These are phyloP conservation scores for Galeopsomyia nigrocyanea DNA, from an alignment of 2,888 invertebrate genomes.

Conservation along the genomic window DNA sequence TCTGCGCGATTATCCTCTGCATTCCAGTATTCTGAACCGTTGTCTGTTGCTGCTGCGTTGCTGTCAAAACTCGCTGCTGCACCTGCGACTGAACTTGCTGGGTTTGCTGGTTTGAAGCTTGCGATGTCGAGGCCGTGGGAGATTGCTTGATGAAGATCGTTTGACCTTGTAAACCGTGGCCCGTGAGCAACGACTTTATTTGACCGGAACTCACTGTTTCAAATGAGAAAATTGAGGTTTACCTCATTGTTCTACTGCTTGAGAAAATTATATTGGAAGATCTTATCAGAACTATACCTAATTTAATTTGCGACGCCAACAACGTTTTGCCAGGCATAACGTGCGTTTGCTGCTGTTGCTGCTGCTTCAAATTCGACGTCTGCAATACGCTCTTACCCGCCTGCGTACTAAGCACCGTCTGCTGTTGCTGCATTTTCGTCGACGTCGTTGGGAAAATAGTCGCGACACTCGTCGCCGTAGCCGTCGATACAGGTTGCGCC, in stretches of 20 bases:
- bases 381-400: constrained; percentile 61
- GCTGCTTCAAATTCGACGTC: constrained; percentile 60
- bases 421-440: constrained; percentile 61
- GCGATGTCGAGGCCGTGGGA: constrained; percentile 58
- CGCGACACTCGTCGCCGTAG: constrained; percentile 63
- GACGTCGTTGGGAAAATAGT: constrained; percentile 67
- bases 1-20: constrained; percentile 67
- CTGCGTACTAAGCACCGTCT: constrained; percentile 56
- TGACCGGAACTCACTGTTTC: constrained; percentile 63
- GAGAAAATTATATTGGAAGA: neutral
- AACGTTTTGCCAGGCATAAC: constrained; percentile 66
- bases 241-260: no score
- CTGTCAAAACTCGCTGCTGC: constrained; percentile 60
- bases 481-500: constrained; percentile 64
- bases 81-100: constrained; percentile 58
- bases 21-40: constrained; percentile 62
- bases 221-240: no score
- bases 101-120: constrained; percentile 68
- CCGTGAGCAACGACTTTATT: constrained; percentile 65
- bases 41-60: constrained; percentile 61
- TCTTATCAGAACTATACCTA: constrained; percentile 43
- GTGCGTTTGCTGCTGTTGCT: constrained; percentile 57
- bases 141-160: constrained; percentile 67
- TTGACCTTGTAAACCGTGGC: constrained; percentile 66
- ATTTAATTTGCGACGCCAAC: constrained; percentile 65